phyloP scores from a whole-genome alignment of 2,888 invertebrate genomes.

The Helleia helle region DNA sequence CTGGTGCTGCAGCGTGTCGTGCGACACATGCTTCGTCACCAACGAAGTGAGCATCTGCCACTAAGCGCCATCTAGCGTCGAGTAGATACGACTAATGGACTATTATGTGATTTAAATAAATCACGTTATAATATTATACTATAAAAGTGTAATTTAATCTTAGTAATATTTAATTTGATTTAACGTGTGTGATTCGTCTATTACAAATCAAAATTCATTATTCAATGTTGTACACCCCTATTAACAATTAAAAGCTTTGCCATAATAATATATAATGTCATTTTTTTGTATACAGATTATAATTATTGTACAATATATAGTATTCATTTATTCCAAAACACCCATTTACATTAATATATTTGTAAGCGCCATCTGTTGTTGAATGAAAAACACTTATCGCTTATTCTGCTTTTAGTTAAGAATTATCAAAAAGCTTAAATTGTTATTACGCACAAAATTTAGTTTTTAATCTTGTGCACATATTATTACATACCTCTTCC shows the following conservation, averaged over 20 bases:
- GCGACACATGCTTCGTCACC: slow-evolving; percentile 87
- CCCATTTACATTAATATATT: not conserved
- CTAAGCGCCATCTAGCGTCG: slow-evolving; percentile 38
- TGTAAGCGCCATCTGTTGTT: not conserved
- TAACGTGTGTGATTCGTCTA: not conserved
- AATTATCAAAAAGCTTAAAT: not conserved
- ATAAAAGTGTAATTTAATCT: not conserved
- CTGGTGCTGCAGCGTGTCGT: slow-evolving; percentile 96
- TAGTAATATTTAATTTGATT: slow-evolving; percentile 10
- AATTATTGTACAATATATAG: not conserved
- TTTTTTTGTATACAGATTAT: not conserved
- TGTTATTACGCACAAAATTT: not conserved
- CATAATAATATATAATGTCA: too few species aligned
- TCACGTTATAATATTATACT: not conserved
- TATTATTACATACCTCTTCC: slow-evolving; percentile 13
- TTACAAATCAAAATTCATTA: not conserved
- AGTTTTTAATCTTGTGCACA: not conserved
- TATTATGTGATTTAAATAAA: not conserved
- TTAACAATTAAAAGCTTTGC: too few species aligned
- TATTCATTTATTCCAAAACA: not conserved
- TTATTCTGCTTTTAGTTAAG: not conserved
- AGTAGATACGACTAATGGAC: slow-evolving; percentile 1
- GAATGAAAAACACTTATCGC: not conserved
- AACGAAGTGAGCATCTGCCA: slow-evolving; percentile 89
- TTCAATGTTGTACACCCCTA: not conserved